Evolutionary conservation across 1,140 invertebrate genomes (phyloP).

Genomic region (Cylas formicarius): DNA sequence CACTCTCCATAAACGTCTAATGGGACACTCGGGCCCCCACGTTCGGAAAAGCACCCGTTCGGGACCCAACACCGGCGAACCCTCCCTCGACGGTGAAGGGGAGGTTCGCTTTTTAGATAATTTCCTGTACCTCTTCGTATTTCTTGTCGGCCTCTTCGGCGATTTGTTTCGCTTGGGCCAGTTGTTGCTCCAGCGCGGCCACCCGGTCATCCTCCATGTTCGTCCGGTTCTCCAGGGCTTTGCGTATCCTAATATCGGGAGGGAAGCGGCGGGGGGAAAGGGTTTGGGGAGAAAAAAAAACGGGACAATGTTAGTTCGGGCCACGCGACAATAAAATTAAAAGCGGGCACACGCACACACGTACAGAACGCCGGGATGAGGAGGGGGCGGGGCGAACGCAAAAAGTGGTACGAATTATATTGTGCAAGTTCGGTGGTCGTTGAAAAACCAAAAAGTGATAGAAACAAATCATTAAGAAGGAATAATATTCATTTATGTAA

Average conservation of each 20-base stretch:
- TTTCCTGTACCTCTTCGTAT: constrained; percentile 90
- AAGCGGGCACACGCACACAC: too few species aligned
- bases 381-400: too few species aligned
- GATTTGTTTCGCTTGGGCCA: constrained; percentile 94
- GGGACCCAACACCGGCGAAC: not conserved
- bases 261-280: constrained; percentile 9
- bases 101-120: not conserved
- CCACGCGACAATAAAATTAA: too few species aligned
- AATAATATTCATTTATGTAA: too few species aligned
- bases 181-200: constrained; percentile 85
- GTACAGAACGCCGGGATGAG: too few species aligned
- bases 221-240: constrained; percentile 95
- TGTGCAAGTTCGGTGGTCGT: too few species aligned
- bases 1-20: not conserved
- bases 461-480: too few species aligned
- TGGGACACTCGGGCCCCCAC: constrained; percentile 2
- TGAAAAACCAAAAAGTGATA: too few species aligned
- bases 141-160: constrained; percentile 98
- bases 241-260: constrained; percentile 80
- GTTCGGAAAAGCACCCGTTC: not conserved
- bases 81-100: not conserved
- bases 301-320: too few species aligned
- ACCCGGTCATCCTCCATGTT: constrained; percentile 98
- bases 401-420: too few species aligned
- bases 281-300: constrained; percentile 6